These are phyloP conservation scores for Mormyrus lacerda DNA, from an alignment of 2,113 vertebrate genomes.

Conservation along the genomic window DNA sequence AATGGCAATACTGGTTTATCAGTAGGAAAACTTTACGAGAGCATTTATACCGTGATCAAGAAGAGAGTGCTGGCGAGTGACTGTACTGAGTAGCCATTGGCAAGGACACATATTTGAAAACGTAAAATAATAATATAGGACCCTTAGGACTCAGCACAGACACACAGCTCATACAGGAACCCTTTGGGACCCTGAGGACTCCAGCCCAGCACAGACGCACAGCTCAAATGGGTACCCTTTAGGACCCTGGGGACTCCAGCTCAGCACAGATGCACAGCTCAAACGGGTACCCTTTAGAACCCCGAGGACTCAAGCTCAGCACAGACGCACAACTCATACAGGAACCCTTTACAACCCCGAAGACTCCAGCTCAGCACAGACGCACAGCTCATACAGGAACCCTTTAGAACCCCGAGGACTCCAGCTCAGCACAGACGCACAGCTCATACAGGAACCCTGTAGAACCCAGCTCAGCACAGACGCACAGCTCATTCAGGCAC, in stretches of 20 bases:
- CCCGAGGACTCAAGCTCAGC: too few relatives aligned
- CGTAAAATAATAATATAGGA: background rate
- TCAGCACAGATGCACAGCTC: too few relatives aligned
- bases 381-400: background rate
- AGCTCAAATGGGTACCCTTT: too few relatives aligned
- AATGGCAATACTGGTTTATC: background rate
- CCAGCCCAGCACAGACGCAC: background rate
- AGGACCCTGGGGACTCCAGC: too few relatives aligned
- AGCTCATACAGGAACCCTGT: background rate
- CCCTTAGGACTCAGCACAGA: background rate
- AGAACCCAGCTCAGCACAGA: background rate
- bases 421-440: background rate
- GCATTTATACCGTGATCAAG: background rate
- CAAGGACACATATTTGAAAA: background rate
- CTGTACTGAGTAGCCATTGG: background rate
- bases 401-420: background rate
- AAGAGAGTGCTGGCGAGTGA: background rate
- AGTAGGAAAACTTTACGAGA: background rate
- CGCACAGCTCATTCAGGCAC: background rate
- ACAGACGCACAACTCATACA: too few relatives aligned
- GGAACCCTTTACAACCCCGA: too few relatives aligned
- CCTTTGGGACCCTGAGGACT: too few relatives aligned
- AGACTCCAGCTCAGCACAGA: background rate
- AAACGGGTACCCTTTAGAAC: too few relatives aligned
- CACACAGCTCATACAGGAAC: too few relatives aligned